Evolutionary conservation across 2,113 vertebrate species (phyloP).

Genomic region (Alces alces): DNA sequence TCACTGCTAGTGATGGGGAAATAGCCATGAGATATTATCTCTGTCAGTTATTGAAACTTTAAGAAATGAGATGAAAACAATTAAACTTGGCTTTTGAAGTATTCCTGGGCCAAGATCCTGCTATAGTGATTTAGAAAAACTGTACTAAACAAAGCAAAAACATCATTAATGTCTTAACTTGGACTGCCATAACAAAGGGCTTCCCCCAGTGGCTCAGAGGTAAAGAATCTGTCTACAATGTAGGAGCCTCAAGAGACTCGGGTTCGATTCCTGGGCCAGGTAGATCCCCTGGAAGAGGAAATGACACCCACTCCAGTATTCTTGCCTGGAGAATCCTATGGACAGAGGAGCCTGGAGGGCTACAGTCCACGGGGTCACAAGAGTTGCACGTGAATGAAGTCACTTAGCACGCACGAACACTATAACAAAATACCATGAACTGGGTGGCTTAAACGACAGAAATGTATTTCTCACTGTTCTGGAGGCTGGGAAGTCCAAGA

Average conservation of each 20-base stretch:
- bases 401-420: background rate
- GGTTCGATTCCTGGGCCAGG: background rate
- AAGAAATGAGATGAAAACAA: slow-evolving; percentile 6
- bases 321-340: background rate
- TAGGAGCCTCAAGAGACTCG: background rate
- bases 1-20: background rate
- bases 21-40: background rate
- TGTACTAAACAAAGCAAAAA: background rate
- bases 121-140: background rate
- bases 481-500: background rate
- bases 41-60: background rate
- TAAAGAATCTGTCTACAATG: background rate
- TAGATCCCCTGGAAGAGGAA: background rate
- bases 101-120: background rate
- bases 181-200: background rate
- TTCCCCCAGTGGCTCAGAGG: background rate
- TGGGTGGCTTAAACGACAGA: background rate
- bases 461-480: background rate
- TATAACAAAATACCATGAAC: background rate
- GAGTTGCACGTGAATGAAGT: background rate
- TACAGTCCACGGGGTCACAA: background rate
- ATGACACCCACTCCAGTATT: background rate
- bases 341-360: background rate
- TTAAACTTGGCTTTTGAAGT: background rate
- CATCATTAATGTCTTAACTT: background rate